Base-by-base conservation (phyloP, 30 jellyfish, hydroid and myxozoan genomes). In the Chironex yamaguchii region DNA sequence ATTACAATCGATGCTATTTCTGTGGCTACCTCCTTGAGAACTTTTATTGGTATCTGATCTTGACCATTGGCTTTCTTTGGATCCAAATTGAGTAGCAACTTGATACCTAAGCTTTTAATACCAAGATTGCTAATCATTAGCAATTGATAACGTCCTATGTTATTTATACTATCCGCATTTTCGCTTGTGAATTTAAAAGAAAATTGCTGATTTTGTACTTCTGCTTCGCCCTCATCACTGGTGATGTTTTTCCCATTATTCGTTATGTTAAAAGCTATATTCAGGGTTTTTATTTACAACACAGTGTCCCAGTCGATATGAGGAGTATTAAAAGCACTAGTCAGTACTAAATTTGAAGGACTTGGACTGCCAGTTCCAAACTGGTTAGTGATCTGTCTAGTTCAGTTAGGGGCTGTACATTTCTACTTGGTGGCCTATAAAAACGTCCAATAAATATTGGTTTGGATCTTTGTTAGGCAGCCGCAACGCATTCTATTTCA, bases 101-200 rank as follows among this genome's bases (percentile, higher is more conserved):
- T 73, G 27, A 73, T 73, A 36, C 86, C 86, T 34, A 48, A 73
- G 24, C 86, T 73, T 25, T 25, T 54, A 73, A 73, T 42, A 71
- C 27, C 86, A 73, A 73, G 86, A 73, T 73, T 73, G 86, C 86
- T 73, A 73, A 73, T 73, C 28, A 22, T 73, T 73, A 73, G 86
- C 49, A 73, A 73, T 73, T 73, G 75, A 35, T 34, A 0, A 34
- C 52, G 26, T 50, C 86, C 86, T 22, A 73, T 35, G 75, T 22
- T 73, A 71, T 1, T 71, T 22, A 34, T 1, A 48, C 86, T 73
- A 73, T 35, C 30, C 27, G 86, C 62, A 35, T 42, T 73, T 73
- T n/a, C n/a, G n/a, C 52, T 73, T 42, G 86, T 73, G 86, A 73
- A 73, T 73, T 48, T 73, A 49, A 73, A 42, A n/a, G n/a, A n/a